Evolutionary conservation across 1,140 invertebrate species (phyloP), one percentile per base, ranked within the genome.

Genomic region (Whitmania pigra): DNA sequence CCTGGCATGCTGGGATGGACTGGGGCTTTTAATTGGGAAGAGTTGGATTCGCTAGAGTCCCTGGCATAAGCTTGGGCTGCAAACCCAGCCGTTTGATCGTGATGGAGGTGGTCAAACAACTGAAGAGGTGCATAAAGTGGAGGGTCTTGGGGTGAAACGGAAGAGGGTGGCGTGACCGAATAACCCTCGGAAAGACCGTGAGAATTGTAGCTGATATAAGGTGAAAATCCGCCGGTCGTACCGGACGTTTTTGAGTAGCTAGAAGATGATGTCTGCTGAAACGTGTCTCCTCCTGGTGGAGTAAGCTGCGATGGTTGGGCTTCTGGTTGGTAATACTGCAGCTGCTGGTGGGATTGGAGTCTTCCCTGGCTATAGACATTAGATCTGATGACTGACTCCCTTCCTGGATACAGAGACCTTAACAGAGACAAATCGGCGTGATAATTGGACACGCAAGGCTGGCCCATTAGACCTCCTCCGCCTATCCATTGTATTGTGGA

Each of bases 401-500:
- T 85, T 78, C 91, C 95, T 9, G 90, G 92, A 80, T 95, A 95
- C 0, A 96, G 83, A 79, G 94, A 92, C 6, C 93, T 85, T 0
- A 95, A 81, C 4, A 95, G 85, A 2, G 92, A 87, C 18, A 88
- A 80, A 31, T 63, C 53, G 0, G 54, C 55, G 18, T 25, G 22
- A 63, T 25, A 63, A 22, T 63, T 22, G 57, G 43, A 49, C 43
- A 49, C 43, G 43, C 43, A 49, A 49, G 43, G 43, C 43, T 49
- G 43, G 43, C 43, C 43, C 43, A 49, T 49, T 49, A 49, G 43
- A 49, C 43, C 9, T 25, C 71, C 71, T 40, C 25, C 69, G 0
- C 92, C 92, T 72, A 93, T 92, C 92, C 92, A 95, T 77, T 95
- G 92, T 73, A 94, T 95, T 0, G 92, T 92, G 20, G 90, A 92